Evolutionary conservation across 2,113 vertebrate genomes (phyloP).

Genomic region (Pelvicachromis taeniatus): DNA sequence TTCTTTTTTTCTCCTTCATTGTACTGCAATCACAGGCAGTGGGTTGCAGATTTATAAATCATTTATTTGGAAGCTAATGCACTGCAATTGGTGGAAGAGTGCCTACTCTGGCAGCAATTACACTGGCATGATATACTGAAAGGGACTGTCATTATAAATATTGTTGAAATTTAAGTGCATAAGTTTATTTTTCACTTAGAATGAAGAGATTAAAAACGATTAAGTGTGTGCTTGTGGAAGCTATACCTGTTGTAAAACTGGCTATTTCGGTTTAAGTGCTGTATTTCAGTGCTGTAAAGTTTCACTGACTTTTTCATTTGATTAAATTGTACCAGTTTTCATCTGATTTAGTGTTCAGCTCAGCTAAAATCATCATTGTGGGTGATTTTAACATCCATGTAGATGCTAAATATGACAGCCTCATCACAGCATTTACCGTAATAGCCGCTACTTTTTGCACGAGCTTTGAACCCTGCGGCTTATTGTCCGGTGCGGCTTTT

Average conservation of each 20-base stretch:
- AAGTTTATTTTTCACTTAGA: neutral
- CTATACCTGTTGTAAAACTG: neutral
- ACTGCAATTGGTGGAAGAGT: constrained; percentile 49
- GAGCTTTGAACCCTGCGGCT: no score
- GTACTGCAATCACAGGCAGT: constrained; percentile 50
- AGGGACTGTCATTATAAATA: neutral
- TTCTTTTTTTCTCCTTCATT: constrained; percentile 18
- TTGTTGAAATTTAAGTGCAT: neutral
- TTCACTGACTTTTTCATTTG: neutral
- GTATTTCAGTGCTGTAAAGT: neutral
- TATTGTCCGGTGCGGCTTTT: no score
- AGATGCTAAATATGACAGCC: neutral
- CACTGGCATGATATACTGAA: constrained; percentile 24
- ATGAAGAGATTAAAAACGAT: neutral
- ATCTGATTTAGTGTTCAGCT: neutral
- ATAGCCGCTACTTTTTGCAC: no score
- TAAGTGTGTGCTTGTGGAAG: neutral
- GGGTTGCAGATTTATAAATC: constrained; percentile 58
- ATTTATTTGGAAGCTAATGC: constrained; percentile 55
- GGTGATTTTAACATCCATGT: neutral
- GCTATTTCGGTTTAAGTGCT: neutral
- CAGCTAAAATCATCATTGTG: neutral
- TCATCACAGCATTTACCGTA: no score
- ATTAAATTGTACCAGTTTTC: neutral
- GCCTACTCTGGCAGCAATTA: constrained; percentile 51